Evolutionary conservation across 2,888 invertebrate genomes (phyloP).

Genomic region (Melangyna quadrimaculata): DNA sequence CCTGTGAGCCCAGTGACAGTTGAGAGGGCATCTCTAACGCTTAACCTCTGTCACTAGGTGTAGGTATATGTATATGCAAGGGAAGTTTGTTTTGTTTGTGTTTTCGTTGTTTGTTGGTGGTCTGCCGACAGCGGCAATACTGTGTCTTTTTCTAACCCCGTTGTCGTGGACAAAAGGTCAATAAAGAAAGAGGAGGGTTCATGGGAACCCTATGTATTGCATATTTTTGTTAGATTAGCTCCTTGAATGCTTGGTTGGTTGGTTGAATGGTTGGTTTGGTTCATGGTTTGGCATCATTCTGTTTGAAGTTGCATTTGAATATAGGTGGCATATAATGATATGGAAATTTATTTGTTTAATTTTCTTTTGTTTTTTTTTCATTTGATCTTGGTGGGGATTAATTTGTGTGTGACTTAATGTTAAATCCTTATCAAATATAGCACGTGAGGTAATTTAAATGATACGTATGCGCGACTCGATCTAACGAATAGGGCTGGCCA

Average conservation of each 20-base stretch:
- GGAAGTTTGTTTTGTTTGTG: conserved; percentile 60
- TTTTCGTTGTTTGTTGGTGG: conserved; percentile 53
- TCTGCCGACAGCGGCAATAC: conserved; percentile 56
- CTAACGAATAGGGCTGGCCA: too few species aligned
- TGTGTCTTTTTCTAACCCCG: conserved; percentile 35
- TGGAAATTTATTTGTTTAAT: conserved; percentile 17
- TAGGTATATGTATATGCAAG: too few species aligned
- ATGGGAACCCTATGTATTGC: conserved; percentile 51
- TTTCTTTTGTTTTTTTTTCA: background rate
- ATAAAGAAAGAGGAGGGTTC: conserved; percentile 23
- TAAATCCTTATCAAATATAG: background rate
- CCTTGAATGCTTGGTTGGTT: conserved; percentile 4
- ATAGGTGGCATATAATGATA: conserved; percentile 9
- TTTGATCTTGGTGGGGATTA: background rate
- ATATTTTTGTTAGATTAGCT: conserved; percentile 16
- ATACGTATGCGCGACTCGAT: too few species aligned
- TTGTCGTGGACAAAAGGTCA: conserved; percentile 28
- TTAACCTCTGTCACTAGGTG: conserved; percentile 18
- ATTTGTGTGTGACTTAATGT: background rate
- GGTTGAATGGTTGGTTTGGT: background rate
- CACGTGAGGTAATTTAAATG: conserved; percentile 1
- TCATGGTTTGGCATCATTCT: conserved; percentile 12
- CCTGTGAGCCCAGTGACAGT: conserved; percentile 8
- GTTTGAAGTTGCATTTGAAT: conserved; percentile 8
- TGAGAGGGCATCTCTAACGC: conserved; percentile 17